Percentiles rank a stretch among this genome's conserved stretches.
Evolutionary conservation across 2,888 invertebrate genomes (phyloP).

Genomic region (Plusia festucae): DNA sequence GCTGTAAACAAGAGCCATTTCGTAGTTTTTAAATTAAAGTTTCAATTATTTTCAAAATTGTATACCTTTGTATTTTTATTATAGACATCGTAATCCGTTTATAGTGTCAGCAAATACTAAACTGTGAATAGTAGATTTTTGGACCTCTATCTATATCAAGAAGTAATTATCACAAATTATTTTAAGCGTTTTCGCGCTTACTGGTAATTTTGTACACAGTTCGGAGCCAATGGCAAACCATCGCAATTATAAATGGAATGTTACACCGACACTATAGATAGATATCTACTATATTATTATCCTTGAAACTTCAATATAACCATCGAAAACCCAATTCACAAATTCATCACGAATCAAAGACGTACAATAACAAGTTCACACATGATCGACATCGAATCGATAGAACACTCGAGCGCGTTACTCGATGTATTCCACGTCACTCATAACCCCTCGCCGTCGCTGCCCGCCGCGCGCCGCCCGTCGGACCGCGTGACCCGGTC

Average conservation of each 20-base stretch:
- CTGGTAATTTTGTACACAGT: too few relatives aligned
- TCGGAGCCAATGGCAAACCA: background rate
- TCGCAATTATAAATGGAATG: background rate
- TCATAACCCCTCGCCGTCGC: conserved; percentile 42
- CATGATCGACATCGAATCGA: conserved; percentile 45
- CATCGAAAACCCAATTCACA: conserved; percentile 30
- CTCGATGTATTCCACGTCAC: conserved; percentile 49
- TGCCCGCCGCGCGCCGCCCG: conserved; percentile 18
- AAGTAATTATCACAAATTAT: too few relatives aligned
- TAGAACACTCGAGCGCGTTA: conserved; percentile 46
- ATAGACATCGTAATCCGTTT: too few relatives aligned
- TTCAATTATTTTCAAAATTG: background rate
- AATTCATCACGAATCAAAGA: conserved; percentile 33
- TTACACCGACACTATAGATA: background rate
- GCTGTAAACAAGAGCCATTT: background rate
- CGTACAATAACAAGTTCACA: conserved; percentile 26
- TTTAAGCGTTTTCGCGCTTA: too few relatives aligned
- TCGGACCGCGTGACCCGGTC: conserved; percentile 49
- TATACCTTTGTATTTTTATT: too few relatives aligned
- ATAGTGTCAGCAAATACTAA: too few relatives aligned
- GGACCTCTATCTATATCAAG: too few relatives aligned
- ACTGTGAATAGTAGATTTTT: too few relatives aligned
- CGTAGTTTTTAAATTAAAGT: background rate
- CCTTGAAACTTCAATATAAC: conserved; percentile 6
- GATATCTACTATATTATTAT: background rate